A percentile compares a stretch with the other conserved stretches of the same genome.
These are phyloP conservation scores for Galaxea fascicularis DNA, from an alignment of 92 coral and sea anemone species.

Conservation along the genomic window DNA sequence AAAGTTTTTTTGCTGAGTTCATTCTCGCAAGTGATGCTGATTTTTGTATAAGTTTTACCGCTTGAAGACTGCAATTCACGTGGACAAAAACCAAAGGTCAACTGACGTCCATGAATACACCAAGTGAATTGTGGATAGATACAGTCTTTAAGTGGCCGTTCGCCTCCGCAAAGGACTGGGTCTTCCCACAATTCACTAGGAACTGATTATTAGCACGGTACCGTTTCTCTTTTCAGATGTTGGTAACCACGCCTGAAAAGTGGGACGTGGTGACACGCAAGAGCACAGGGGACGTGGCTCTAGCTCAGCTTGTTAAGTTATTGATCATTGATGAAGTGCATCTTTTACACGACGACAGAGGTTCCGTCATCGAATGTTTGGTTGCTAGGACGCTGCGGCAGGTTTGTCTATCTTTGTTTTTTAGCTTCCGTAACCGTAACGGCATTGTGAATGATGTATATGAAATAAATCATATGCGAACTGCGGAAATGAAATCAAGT, in stretches of 20 bases:
- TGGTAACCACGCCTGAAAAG: conserved; percentile 98
- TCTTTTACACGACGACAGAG: conserved; percentile 94
- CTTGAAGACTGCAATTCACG: no score
- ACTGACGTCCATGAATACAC: no score
- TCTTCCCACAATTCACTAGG: not conserved
- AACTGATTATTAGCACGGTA: not conserved
- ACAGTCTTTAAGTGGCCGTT: no score
- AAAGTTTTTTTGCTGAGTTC: no score
- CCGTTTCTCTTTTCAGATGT: conserved; percentile 70
- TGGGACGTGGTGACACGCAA: conserved; percentile 99
- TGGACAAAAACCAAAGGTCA: no score
- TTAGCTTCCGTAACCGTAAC: not conserved
- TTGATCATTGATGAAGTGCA: conserved; percentile 98
- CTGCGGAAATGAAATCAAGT: no score
- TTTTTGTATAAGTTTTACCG: no score
- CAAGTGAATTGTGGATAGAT: no score
- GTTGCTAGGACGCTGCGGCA: conserved; percentile 97
- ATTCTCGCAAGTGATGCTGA: no score
- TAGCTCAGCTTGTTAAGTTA: conserved; percentile 95
- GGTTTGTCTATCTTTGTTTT: conserved; percentile 44
- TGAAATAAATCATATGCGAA: no score
- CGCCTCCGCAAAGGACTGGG: no score
- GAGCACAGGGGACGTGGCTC: conserved; percentile 96
- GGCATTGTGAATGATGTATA: no score
- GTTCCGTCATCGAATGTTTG: conserved; percentile 95